Base-by-base conservation (phyloP, 2,113 vertebrate genomes). In the Trichechus manatus region DNA sequence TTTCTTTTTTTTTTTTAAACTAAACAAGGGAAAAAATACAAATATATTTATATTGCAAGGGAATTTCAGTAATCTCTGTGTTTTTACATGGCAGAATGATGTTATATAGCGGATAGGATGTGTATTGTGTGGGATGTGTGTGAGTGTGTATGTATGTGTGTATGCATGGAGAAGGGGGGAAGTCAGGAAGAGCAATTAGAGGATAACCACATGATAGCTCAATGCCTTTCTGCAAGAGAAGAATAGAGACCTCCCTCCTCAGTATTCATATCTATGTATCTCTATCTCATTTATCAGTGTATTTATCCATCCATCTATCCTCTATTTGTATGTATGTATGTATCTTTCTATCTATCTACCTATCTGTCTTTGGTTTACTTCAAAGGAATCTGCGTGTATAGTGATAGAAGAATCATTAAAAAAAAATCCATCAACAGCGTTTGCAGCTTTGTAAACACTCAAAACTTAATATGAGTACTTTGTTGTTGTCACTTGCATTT, bases 401-500 rank as follows among this genome's bases (percentile, higher is more conserved):
- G 6, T 63, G 13, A 86, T 25, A 92, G 63, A 95, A 5, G 8
- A 47, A 81, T 92, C 22, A 84, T 56, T 59, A 50, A 87, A 84
- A 90, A 0, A 5, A 61, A 68, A 89, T 72, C 36, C 15, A 87
- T 89, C 56, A 75, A 81, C 9, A 78, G 9, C 27, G 39, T 95
- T 63, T 92, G 5, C 19, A 84, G 29, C 31, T 85, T 89, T 61
- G 36, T 86, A 88, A 90, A 88, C 82, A 72, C 29, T 80, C 3
- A 87, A 42, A 61, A 64, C 61, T 87, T 92, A 90, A 83, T 36
- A 33, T 31, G 11, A 79, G 31, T 56, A 79, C 50, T 96, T 82
- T 79, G 22, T 53, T 72, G 15, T 44, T 91, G 25, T 81, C 74
- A 75, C 14, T 80, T 80, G n/a, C 5, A 78, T 94, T 85, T 85